Evolutionary conservation across 2,113 vertebrate genomes (phyloP).

Genomic region (Pygoscelis adeliae): DNA sequence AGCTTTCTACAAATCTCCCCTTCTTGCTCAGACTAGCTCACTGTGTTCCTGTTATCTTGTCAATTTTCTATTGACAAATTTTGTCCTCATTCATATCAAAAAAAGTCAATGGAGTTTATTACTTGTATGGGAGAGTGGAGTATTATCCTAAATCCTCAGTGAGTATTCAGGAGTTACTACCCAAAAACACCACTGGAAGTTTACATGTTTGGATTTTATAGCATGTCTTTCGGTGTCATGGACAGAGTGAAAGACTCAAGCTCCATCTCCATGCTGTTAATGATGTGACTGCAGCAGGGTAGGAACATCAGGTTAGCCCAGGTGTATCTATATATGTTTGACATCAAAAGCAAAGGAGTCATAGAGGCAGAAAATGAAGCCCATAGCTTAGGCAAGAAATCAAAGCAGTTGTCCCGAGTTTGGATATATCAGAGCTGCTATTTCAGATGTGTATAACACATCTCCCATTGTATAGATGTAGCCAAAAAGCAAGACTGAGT

Average conservation of each 20-base stretch:
- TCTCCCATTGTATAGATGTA: neutral
- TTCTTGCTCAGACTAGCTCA: neutral
- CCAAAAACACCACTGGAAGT: neutral
- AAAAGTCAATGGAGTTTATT: neutral
- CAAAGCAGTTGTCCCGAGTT: neutral
- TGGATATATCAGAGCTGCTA: neutral
- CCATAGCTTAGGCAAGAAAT: neutral
- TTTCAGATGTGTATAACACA: neutral
- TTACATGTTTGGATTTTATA: neutral
- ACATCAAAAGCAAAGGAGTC: neutral
- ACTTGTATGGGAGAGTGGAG: neutral
- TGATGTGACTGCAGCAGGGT: neutral
- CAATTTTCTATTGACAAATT: neutral
- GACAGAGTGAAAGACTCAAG: neutral
- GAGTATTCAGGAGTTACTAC: neutral
- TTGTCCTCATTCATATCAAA: neutral
- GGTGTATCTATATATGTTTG: neutral
- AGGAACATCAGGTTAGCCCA: neutral
- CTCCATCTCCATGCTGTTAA: neutral
- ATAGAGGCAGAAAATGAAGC: neutral
- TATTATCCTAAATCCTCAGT: neutral
- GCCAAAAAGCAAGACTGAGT: neutral
- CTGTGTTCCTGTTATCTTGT: neutral
- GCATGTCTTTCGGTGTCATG: neutral
- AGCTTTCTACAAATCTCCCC: neutral